Conservation (phyloP, 35 echinoderm and acorn worm genomes). For the Ophioderma brevispina region DNA sequence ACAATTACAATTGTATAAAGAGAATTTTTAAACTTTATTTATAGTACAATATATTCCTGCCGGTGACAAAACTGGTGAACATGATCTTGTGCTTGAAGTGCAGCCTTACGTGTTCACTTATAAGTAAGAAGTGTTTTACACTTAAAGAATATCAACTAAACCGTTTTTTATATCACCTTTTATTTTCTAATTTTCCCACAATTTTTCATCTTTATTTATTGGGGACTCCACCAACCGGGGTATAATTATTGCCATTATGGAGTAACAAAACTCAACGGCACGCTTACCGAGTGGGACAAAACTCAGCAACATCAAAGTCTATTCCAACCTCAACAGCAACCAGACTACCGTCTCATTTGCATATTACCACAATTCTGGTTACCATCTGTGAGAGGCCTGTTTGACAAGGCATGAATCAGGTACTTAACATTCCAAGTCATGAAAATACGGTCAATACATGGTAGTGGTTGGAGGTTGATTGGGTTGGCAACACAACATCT, state of each 20-base stretch:
- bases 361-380: constrained; percentile 98
- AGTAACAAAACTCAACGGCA: constrained; percentile 87
- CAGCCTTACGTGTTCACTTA: too few species aligned
- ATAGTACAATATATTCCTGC: too few species aligned
- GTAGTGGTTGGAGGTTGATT: constrained; percentile 84
- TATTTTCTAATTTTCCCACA: too few species aligned
- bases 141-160: too few species aligned
- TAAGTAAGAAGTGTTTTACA: too few species aligned
- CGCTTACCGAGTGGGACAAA: constrained; percentile 89
- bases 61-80: too few species aligned
- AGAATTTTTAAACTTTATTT: too few species aligned
- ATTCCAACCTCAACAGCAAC: constrained; percentile 85
- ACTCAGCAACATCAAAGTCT: constrained; percentile 88
- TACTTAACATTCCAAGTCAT: constrained; percentile 50
- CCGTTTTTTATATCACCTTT: too few species aligned
- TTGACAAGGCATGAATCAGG: constrained; percentile 64
- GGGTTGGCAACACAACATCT: constrained; percentile 93
- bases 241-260: constrained; percentile 98
- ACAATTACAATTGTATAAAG: too few species aligned
- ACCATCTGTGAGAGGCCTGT: constrained; percentile 75
- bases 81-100: too few species aligned
- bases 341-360: constrained; percentile 71
- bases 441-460: constrained; percentile 67
- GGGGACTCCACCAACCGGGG: constrained; percentile 97
- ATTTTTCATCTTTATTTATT: constrained; percentile 75